Percentiles rank a stretch among this genome's conserved stretches.
Conservation (phyloP, 2,888 invertebrate species). For the Philereme vetulata region DNA sequence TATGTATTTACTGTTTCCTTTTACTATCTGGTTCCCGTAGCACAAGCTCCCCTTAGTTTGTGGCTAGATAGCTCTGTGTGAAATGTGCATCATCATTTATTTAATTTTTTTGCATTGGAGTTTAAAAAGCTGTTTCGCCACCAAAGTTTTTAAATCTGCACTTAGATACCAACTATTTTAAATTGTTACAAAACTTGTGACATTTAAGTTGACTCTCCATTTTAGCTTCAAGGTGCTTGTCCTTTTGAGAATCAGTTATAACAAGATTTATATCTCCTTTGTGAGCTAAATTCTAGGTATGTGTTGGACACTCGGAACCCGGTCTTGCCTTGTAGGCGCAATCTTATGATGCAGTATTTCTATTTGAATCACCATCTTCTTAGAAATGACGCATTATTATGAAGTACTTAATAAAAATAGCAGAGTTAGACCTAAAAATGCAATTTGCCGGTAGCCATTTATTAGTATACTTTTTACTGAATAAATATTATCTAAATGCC, state of each 20-base stretch:
- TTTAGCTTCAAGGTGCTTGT: slow-evolving; percentile 32
- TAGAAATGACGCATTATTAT: slow-evolving; percentile 7
- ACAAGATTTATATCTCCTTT: slow-evolving; percentile 37
- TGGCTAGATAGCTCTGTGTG: too few species aligned
- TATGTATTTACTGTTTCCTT: too few species aligned
- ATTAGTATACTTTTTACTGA: too few species aligned
- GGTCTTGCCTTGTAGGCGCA: slow-evolving; percentile 33
- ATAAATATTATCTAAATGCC: too few species aligned
- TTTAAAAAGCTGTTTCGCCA: too few species aligned
- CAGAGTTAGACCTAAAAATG: neutral
- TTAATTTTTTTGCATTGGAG: too few species aligned
- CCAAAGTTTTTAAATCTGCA: slow-evolving; percentile 2
- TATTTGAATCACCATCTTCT: slow-evolving; percentile 33
- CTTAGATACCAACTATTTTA: neutral
- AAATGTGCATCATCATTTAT: too few species aligned
- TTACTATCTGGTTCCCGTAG: too few species aligned
- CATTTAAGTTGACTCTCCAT: slow-evolving; percentile 27
- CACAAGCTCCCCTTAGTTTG: too few species aligned
- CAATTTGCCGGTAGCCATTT: too few species aligned
- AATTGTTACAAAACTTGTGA: slow-evolving; percentile 15
- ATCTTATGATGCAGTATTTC: slow-evolving; percentile 23
- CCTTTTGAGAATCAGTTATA: slow-evolving; percentile 28
- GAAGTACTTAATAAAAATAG: neutral
- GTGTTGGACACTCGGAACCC: slow-evolving; percentile 16
- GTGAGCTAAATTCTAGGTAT: slow-evolving; percentile 24